A percentile compares a stretch with the other conserved stretches of the same genome.
These are phyloP conservation scores for Ganaspis brasiliensis DNA, from an alignment of 2,888 invertebrate species.

Conservation along the genomic window DNA sequence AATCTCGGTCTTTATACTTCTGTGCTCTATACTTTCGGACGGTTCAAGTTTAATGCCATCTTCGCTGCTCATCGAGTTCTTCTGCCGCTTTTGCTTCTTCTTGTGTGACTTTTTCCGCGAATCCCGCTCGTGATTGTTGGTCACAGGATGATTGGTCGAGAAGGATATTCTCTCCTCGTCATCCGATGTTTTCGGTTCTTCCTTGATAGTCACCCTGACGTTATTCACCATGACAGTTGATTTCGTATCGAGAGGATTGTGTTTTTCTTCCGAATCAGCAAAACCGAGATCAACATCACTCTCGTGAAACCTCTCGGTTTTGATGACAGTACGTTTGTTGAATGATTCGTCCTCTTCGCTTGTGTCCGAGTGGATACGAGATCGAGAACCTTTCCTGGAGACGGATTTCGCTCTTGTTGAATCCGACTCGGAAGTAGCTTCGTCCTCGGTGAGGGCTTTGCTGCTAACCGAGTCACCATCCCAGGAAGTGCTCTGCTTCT, in stretches of 20 bases:
- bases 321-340: slow-evolving; percentile 82
- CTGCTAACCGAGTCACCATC: slow-evolving; percentile 89
- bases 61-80: slow-evolving; percentile 83
- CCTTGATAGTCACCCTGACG: slow-evolving; percentile 71
- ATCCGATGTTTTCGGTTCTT: slow-evolving; percentile 77
- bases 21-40: slow-evolving; percentile 54
- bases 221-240: slow-evolving; percentile 67
- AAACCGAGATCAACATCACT: slow-evolving; percentile 82
- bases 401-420: slow-evolving; percentile 82
- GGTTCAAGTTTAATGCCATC: slow-evolving; percentile 72
- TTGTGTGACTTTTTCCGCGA: slow-evolving; percentile 88
- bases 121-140: slow-evolving; percentile 78
- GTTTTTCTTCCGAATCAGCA: slow-evolving; percentile 79
- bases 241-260: slow-evolving; percentile 71
- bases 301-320: slow-evolving; percentile 85
- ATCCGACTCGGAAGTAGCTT: slow-evolving; percentile 80
- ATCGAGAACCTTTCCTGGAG: slow-evolving; percentile 86
- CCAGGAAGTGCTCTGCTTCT: slow-evolving; percentile 93
- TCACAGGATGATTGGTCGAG: slow-evolving; percentile 68
- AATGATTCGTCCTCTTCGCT: slow-evolving; percentile 87
- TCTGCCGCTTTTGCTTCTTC: slow-evolving; percentile 91
- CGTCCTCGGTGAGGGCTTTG: slow-evolving; percentile 79
- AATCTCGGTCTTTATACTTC: slow-evolving; percentile 67
- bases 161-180: slow-evolving; percentile 75
- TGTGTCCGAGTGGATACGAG: slow-evolving; percentile 90